These are phyloP conservation scores for Hypotaenidia okinawae DNA, from an alignment of 2,797 vertebrate species.

Conservation along the genomic window DNA sequence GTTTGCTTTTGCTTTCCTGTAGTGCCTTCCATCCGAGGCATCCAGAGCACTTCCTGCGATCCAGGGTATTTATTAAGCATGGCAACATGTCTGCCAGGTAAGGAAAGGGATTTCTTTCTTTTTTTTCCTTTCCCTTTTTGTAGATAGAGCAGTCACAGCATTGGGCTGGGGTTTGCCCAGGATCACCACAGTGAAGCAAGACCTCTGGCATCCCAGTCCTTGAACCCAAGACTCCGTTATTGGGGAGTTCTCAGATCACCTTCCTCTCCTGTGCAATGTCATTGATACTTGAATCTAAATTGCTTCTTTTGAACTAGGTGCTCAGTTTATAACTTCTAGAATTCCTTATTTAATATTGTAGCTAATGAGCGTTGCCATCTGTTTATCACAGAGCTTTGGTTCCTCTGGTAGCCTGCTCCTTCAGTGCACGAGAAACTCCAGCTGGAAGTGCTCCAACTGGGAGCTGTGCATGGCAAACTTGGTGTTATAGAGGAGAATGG, in stretches of 20 bases:
- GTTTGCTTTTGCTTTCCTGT: not conserved
- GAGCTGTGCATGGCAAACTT: rapidly evolving
- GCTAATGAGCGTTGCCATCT: not conserved
- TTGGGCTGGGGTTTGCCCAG: not conserved
- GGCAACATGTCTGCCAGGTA: not conserved
- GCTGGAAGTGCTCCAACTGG: not conserved
- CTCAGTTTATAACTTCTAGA: not conserved
- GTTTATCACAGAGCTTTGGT: not conserved
- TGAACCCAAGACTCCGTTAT: rapidly evolving
- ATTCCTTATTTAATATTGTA: not conserved
- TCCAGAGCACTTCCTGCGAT: not conserved
- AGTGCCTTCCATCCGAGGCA: not conserved
- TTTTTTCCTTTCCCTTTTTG: not conserved
- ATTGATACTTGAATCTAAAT: not conserved
- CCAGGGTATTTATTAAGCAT: not conserved
- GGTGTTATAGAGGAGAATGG: not conserved
- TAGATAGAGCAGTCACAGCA: not conserved
- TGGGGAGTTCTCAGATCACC: not conserved
- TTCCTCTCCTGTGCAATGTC: not conserved
- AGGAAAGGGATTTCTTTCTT: not conserved
- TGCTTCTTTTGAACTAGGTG: not conserved
- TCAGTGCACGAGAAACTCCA: not conserved
- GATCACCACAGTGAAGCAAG: rapidly evolving
- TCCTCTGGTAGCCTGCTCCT: not conserved
- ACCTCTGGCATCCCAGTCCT: not conserved